Evolutionary conservation across 2,797 vertebrate species (phyloP).

Genomic region (Australoheros facetus): DNA sequence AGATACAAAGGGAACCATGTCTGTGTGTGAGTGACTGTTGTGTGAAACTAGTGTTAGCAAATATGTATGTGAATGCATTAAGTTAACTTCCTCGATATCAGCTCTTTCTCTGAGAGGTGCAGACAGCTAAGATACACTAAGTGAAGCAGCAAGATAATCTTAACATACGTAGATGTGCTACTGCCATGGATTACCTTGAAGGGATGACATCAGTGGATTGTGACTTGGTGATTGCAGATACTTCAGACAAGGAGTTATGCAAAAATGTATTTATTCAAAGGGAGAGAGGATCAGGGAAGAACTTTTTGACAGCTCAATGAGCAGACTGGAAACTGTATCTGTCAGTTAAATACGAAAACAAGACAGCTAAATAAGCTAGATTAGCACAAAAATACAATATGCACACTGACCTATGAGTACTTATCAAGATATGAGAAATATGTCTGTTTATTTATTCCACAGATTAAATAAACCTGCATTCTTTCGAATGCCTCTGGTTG

Average conservation of each 20-base stretch:
- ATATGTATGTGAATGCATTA: slow-evolving; percentile 35
- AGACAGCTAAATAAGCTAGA: not conserved
- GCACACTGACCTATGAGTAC: not conserved
- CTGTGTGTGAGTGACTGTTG: slow-evolving; percentile 58
- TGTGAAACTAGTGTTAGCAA: slow-evolving; percentile 51
- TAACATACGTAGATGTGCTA: not conserved
- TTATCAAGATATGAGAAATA: not conserved
- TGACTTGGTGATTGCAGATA: not conserved
- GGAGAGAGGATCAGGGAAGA: not conserved
- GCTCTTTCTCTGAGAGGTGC: slow-evolving; percentile 19
- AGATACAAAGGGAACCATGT: slow-evolving; percentile 78
- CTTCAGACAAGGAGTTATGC: not conserved
- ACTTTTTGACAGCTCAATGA: not conserved
- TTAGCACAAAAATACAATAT: not conserved
- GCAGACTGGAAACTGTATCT: not conserved
- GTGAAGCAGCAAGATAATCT: slow-evolving; percentile 1
- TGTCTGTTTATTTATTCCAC: not conserved
- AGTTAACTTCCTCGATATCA: slow-evolving; percentile 13
- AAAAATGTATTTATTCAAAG: not conserved
- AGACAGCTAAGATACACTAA: slow-evolving; percentile 3
- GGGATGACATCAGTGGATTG: not conserved
- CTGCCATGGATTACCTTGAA: not conserved
- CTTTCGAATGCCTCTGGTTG: not conserved
- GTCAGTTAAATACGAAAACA: not conserved
- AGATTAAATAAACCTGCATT: not conserved